These are phyloP conservation scores for Pluvialis apricaria DNA, from an alignment of 2,113 vertebrate genomes.

Conservation along the genomic window DNA sequence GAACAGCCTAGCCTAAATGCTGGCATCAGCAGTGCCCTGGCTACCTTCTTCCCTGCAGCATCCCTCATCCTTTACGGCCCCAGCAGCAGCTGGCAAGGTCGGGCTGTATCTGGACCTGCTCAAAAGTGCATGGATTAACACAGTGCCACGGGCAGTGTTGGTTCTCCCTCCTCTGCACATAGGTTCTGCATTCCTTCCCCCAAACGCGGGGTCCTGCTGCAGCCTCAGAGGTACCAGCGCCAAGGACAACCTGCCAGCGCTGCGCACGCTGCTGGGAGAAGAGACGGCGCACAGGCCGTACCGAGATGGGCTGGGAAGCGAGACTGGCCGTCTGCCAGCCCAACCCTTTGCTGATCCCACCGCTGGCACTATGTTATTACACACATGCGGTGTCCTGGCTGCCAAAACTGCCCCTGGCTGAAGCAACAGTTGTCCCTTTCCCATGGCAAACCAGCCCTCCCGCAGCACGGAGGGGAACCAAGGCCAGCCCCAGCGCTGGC, in stretches of 20 bases:
- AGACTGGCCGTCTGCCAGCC: background rate
- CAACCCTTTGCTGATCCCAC: background rate
- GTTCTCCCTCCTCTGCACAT: background rate
- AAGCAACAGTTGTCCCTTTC: constrained; percentile 2
- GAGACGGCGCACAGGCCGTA: background rate
- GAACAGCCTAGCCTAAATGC: background rate
- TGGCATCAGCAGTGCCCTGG: background rate
- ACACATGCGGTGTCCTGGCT: background rate
- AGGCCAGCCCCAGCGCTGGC: background rate
- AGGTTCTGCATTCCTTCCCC: background rate
- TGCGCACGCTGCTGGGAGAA: background rate
- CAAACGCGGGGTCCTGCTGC: background rate
- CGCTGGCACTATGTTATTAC: background rate
- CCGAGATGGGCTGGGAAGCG: background rate
- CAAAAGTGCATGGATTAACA: rapidly evolving
- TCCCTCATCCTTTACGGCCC: background rate
- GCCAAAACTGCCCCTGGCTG: background rate
- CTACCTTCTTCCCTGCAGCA: background rate
- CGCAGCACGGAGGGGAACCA: background rate
- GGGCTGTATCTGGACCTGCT: background rate
- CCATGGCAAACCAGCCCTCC: background rate
- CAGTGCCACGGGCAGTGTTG: rapidly evolving
- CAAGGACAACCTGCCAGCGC: background rate
- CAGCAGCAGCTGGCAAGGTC: background rate
- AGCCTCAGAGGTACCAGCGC: background rate